Evolutionary conservation across 2,888 invertebrate species (phyloP).

Genomic region (Horisme vitalbata): DNA sequence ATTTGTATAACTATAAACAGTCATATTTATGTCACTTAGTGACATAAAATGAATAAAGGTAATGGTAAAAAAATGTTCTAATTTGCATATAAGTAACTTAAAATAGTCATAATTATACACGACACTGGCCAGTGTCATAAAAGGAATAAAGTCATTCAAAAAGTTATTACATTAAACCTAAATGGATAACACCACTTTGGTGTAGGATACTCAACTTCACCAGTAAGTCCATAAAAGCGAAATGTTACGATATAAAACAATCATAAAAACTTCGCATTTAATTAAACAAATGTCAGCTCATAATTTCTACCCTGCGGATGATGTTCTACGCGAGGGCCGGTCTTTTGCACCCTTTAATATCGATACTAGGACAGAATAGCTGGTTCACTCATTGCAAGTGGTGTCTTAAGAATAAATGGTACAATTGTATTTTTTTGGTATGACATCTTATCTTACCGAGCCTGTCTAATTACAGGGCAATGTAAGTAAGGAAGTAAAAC

Average conservation of each 20-base stretch:
- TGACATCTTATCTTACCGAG: too few species aligned
- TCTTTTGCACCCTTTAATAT: slow-evolving; percentile 12
- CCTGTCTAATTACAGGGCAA: too few species aligned
- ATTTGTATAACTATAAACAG: too few species aligned
- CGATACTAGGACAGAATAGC: background rate
- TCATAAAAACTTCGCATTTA: slow-evolving; percentile 23
- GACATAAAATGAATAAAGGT: too few species aligned
- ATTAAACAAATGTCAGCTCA: slow-evolving; percentile 25
- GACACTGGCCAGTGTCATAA: background rate
- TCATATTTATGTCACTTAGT: too few species aligned
- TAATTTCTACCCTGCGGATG: slow-evolving; percentile 18
- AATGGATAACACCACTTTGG: slow-evolving; percentile 1
- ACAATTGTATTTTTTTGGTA: too few species aligned
- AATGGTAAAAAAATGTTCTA: too few species aligned
- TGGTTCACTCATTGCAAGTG: background rate
- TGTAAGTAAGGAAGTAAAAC: too few species aligned
- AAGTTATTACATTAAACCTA: background rate
- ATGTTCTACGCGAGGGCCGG: slow-evolving; percentile 4
- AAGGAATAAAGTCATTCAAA: background rate
- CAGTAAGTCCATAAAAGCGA: slow-evolving; percentile 12
- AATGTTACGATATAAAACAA: slow-evolving; percentile 14
- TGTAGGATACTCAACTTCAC: background rate
- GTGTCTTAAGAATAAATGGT: too few species aligned
- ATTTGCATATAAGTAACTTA: too few species aligned
- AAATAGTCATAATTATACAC: too few species aligned